Conservation (phyloP, 2,113 vertebrate genomes). For the Bubo scandiacus region DNA sequence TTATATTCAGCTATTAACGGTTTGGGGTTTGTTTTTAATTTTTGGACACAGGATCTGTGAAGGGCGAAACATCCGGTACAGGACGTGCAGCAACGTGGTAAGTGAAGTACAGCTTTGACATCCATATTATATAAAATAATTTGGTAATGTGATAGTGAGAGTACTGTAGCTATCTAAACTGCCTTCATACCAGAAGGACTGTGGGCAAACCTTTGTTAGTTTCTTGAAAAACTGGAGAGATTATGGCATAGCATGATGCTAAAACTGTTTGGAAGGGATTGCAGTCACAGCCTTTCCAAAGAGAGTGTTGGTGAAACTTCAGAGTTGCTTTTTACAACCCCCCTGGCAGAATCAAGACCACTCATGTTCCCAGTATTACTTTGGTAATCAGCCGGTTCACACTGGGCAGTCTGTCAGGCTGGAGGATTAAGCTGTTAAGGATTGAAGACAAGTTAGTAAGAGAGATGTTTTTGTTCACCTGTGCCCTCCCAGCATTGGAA, state of each 20-base stretch:
- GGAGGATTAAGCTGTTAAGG: background rate
- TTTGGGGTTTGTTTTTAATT: slow-evolving; percentile 31
- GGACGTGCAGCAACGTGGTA: slow-evolving; percentile 97
- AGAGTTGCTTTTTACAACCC: background rate
- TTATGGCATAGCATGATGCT: background rate
- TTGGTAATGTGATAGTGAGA: background rate
- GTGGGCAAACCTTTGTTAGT: background rate
- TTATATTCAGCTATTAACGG: background rate
- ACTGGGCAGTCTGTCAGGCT: background rate
- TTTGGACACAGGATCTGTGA: slow-evolving; percentile 86
- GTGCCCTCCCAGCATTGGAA: background rate
- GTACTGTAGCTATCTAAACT: background rate
- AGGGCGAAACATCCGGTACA: slow-evolving; percentile 94
- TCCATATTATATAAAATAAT: background rate
- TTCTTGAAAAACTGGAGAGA: background rate
- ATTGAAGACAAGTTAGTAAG: background rate
- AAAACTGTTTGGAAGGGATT: background rate
- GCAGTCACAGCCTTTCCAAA: background rate
- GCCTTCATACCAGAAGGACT: background rate
- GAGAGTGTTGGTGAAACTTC: background rate
- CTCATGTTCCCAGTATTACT: background rate
- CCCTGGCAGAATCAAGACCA: background rate
- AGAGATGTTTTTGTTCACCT: background rate
- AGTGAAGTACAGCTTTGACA: slow-evolving; percentile 53
- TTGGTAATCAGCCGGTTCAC: background rate